These are phyloP conservation scores for Gulo gulo DNA, from an alignment of 2,113 vertebrate genomes.

Conservation along the genomic window DNA sequence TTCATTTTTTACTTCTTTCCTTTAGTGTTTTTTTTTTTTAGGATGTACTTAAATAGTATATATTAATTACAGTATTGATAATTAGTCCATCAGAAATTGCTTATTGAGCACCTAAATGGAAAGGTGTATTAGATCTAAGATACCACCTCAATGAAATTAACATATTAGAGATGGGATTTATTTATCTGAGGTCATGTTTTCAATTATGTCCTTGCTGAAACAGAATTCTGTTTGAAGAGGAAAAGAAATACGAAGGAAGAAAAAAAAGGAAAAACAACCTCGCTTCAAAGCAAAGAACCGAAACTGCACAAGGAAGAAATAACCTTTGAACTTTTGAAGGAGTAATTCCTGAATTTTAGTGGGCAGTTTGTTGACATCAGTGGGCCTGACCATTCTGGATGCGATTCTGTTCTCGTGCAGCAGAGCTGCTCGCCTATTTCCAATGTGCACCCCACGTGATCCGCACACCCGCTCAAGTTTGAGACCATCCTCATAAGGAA, in stretches of 20 bases:
- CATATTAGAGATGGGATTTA: not conserved
- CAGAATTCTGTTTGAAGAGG: not conserved
- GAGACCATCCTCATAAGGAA: not conserved
- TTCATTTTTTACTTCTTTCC: not conserved
- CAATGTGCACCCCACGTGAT: not conserved
- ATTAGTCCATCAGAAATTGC: not conserved
- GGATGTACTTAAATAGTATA: not conserved
- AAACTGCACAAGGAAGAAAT: not conserved
- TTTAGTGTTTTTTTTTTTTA: not conserved
- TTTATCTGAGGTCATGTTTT: not conserved
- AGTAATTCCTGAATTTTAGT: not conserved
- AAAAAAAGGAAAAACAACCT: not conserved
- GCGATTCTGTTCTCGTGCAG: not conserved
- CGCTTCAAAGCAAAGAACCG: not conserved
- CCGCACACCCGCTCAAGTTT: not conserved
- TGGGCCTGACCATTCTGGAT: not conserved
- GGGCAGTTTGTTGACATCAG: not conserved
- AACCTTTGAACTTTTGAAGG: not conserved
- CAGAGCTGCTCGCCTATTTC: not conserved
- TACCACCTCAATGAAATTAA: not conserved
- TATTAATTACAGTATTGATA: not conserved
- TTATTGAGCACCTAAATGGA: not conserved
- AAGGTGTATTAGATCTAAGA: not conserved
- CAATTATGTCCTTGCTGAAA: not conserved
- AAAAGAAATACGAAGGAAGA: not conserved